A percentile compares a stretch with the other conserved stretches of the same genome.
These are phyloP conservation scores for Apis cerana DNA, from an alignment of 1,140 invertebrate species.

Conservation along the genomic window DNA sequence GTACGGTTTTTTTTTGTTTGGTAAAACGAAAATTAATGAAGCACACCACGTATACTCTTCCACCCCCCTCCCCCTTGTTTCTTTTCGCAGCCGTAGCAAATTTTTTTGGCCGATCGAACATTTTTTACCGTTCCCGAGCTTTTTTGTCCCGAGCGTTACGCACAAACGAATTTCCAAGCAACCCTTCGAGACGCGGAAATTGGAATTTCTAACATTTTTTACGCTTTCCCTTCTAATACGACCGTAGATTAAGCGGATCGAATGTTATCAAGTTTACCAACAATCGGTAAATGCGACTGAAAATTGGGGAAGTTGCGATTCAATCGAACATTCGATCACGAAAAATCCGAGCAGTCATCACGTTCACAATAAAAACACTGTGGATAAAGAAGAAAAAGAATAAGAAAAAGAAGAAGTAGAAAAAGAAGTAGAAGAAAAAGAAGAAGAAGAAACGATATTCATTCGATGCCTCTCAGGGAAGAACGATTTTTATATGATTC, in stretches of 20 bases:
- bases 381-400: not conserved
- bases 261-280: slow-evolving; percentile 1
- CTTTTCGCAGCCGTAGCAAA: slow-evolving; percentile 35
- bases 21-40: slow-evolving; percentile 63
- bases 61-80: slow-evolving; percentile 43
- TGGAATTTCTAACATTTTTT: not conserved
- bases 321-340: slow-evolving; percentile 28
- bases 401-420: not conserved
- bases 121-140: slow-evolving; percentile 10
- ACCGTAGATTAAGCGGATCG: not conserved
- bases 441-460: slow-evolving; percentile 21
- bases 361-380: not conserved
- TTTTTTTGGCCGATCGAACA: slow-evolving; percentile 42
- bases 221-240: not conserved
- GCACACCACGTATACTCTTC: slow-evolving; percentile 61
- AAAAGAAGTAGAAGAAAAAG: slow-evolving; percentile 1
- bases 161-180: slow-evolving; percentile 28
- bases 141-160: slow-evolving; percentile 30
- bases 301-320: slow-evolving; percentile 52
- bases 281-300: slow-evolving; percentile 26
- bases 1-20: slow-evolving; percentile 36
- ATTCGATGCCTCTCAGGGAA: slow-evolving; percentile 24
- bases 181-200: slow-evolving; percentile 33
- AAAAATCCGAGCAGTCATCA: not conserved
- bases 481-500: slow-evolving; percentile 28